phyloP scores from a whole-genome alignment of 2,113 vertebrate species.

The Alligator sinensis region DNA sequence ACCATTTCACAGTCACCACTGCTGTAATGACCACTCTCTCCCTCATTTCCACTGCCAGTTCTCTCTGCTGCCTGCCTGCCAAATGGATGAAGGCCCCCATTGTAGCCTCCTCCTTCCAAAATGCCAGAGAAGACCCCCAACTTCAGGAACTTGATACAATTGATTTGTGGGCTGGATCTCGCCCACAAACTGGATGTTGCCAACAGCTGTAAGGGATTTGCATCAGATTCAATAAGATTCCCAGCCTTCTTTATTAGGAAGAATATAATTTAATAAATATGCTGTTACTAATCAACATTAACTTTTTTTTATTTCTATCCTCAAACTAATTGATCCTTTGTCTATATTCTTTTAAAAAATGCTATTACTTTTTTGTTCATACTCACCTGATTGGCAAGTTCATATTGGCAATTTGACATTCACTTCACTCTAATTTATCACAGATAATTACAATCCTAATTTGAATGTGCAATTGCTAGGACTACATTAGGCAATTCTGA shows the following conservation, averaged over 20 bases:
- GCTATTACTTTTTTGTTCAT: neutral
- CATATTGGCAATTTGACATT: neutral
- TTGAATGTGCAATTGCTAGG: neutral
- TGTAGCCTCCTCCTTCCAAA: no score
- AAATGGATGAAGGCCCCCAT: no score
- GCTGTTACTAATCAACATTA: neutral
- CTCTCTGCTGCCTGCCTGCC: no score
- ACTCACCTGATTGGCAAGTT: neutral
- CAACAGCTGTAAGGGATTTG: neutral
- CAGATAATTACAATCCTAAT: neutral
- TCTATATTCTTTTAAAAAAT: neutral
- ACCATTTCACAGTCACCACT: no score
- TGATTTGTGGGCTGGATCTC: no score
- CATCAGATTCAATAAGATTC: neutral
- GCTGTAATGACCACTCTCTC: no score
- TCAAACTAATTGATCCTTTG: neutral
- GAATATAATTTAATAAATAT: neutral
- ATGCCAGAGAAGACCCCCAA: no score
- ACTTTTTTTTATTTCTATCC: neutral
- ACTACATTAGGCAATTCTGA: neutral
- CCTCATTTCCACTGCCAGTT: no score
- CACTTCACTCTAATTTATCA: neutral
- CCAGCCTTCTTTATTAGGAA: neutral
- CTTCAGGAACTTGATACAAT: no score
- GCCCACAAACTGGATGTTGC: no score